Conservation (phyloP, 2,797 vertebrate species). For the Antrozous pallidus region DNA sequence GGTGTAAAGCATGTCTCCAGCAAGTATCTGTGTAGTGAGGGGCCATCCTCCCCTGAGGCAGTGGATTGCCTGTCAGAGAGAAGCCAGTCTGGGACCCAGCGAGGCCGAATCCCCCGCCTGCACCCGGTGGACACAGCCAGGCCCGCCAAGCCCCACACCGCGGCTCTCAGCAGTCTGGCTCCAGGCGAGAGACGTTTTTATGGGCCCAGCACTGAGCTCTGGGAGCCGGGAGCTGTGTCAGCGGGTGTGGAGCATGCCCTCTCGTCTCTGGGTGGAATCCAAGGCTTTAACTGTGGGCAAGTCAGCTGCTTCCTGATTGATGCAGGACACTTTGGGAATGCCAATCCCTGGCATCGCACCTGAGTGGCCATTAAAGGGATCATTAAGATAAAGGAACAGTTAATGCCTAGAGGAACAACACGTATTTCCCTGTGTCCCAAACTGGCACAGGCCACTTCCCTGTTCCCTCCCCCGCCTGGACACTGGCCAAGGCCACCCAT, state of each 20-base stretch:
- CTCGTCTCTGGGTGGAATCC: background rate
- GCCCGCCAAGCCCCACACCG: background rate
- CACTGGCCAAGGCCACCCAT: background rate
- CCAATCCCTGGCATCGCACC: background rate
- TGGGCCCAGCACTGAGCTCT: background rate
- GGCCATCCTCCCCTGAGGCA: background rate
- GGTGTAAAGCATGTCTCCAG: background rate
- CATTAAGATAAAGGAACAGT: background rate
- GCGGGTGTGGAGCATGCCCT: background rate
- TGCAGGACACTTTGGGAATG: background rate
- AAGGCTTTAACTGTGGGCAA: background rate
- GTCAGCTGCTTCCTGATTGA: conserved; percentile 30
- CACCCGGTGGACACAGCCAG: background rate
- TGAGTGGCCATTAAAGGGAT: background rate
- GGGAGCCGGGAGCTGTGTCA: background rate
- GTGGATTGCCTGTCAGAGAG: background rate
- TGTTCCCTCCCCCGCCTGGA: background rate
- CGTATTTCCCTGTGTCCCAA: background rate
- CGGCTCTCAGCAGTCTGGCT: background rate
- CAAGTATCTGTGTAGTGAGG: background rate
- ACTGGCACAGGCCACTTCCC: background rate
- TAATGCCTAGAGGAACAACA: conserved; percentile 9
- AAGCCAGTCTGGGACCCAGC: background rate
- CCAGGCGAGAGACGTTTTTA: conserved; percentile 21
- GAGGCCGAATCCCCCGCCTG: background rate